These are phyloP conservation scores for Manduca sexta DNA, from an alignment of 1,140 invertebrate species.

Conservation along the genomic window DNA sequence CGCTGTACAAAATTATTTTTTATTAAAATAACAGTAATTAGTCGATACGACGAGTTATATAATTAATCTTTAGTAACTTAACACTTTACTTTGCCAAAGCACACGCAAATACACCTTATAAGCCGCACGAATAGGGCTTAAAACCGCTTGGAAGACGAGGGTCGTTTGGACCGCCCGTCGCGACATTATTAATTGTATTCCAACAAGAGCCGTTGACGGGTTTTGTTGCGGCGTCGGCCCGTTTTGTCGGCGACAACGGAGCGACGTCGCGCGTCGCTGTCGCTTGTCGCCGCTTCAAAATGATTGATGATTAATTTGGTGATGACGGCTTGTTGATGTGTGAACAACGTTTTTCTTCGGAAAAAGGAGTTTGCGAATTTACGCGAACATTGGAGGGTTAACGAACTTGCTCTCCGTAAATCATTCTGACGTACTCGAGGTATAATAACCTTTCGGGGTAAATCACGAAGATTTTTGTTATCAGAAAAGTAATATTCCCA, in stretches of 20 bases:
- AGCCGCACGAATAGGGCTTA: background rate
- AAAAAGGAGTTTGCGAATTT: no score
- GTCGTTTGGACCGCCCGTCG: background rate
- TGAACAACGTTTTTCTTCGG: no score
- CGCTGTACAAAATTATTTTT: background rate
- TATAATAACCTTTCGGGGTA: no score
- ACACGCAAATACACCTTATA: background rate
- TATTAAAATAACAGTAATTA: slow-evolving; percentile 6
- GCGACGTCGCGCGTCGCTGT: slow-evolving; percentile 2
- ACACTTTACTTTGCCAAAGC: no score
- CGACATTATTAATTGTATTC: background rate
- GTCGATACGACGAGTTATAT: background rate
- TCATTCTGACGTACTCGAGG: no score
- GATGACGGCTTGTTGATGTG: slow-evolving; percentile 1
- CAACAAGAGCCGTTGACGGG: slow-evolving; percentile 5
- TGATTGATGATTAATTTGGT: slow-evolving; percentile 6
- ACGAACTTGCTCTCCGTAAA: no score
- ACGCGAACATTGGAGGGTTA: no score
- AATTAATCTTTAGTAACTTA: slow-evolving; percentile 1
- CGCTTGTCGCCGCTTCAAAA: background rate
- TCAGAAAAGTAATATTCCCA: no score
- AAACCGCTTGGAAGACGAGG: background rate
- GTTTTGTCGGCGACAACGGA: slow-evolving; percentile 6
- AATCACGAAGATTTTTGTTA: no score
- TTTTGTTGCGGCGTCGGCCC: slow-evolving; percentile 1